phyloP scores from a whole-genome alignment of 2,888 invertebrate genomes.

The Ochropleura leucogaster region DNA sequence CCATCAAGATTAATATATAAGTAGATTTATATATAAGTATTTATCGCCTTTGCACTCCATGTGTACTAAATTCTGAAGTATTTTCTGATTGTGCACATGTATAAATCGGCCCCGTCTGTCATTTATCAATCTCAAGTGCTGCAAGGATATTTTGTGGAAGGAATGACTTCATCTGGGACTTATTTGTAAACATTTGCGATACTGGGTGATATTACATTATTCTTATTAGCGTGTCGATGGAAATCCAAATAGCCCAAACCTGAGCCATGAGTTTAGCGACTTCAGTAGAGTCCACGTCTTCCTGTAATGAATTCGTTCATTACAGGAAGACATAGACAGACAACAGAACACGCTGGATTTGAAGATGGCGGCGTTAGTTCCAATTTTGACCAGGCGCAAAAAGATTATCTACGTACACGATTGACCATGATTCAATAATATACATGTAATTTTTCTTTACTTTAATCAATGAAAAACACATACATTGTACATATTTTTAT shows the following conservation, averaged over 20 bases:
- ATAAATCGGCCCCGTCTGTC: not conserved
- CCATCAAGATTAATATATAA: constrained; percentile 5
- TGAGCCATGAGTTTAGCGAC: not conserved
- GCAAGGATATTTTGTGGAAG: not conserved
- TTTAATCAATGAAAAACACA: too few relatives aligned
- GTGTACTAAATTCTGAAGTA: constrained; percentile 6
- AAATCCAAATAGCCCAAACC: not conserved
- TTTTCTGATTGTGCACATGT: not conserved
- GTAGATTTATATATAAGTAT: constrained; percentile 10
- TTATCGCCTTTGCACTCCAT: not conserved
- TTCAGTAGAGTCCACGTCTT: not conserved
- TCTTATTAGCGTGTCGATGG: not conserved
- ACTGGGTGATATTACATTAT: not conserved
- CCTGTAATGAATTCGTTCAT: not conserved
- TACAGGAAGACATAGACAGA: too few relatives aligned
- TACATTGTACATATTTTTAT: too few relatives aligned
- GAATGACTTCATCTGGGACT: not conserved
- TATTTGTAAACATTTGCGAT: not conserved
- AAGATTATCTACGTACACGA: too few relatives aligned
- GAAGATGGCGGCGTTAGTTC: too few relatives aligned
- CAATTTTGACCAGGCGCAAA: too few relatives aligned
- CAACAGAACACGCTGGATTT: not conserved
- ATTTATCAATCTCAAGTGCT: not conserved
- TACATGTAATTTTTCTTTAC: too few relatives aligned
- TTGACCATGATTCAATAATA: too few relatives aligned